phyloP scores from a whole-genome alignment of 2,113 vertebrate species.

The Sylvietta virens region DNA sequence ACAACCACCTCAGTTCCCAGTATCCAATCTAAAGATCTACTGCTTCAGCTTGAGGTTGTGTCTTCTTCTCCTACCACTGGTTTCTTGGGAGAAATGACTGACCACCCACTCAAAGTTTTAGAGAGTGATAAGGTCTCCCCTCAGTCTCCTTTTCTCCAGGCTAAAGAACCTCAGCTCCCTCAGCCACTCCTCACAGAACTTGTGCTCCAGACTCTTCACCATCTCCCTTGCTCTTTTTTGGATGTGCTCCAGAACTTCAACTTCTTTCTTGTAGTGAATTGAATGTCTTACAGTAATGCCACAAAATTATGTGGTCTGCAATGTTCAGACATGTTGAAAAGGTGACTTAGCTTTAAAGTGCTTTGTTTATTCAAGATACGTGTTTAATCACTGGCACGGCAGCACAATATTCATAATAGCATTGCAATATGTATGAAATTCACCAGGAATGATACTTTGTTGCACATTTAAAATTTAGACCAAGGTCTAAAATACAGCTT shows the following conservation, averaged over 20 bases:
- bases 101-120: background rate
- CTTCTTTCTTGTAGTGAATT: background rate
- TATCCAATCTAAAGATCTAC: background rate
- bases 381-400: background rate
- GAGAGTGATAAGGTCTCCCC: background rate
- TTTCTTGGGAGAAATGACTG: accelerated
- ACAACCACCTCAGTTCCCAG: background rate
- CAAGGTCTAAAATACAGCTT: background rate
- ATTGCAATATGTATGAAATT: background rate
- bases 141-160: background rate
- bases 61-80: background rate
- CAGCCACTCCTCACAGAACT: background rate
- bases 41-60: background rate
- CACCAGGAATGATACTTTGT: background rate
- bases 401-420: background rate
- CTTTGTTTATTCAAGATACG: background rate
- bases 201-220: background rate
- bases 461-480: background rate
- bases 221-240: background rate
- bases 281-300: background rate
- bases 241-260: background rate
- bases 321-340: background rate
- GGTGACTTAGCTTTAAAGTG: background rate
- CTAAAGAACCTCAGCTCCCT: background rate
- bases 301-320: background rate